Evolutionary conservation across 2,888 invertebrate genomes (phyloP), one percentile per base, ranked within the genome.

Genomic region (Eupithecia insigniata): DNA sequence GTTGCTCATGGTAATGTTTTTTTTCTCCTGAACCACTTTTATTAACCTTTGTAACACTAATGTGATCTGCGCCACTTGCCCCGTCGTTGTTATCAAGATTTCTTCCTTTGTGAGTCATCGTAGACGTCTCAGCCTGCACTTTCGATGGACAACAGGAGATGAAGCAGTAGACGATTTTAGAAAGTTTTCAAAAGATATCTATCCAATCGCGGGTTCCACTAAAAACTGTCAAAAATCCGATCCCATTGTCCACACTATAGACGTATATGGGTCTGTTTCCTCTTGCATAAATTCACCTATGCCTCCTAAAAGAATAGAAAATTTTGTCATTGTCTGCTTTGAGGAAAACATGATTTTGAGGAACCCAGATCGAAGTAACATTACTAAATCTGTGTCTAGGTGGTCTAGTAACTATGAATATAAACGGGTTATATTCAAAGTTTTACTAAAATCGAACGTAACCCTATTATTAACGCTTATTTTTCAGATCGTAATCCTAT

Each of bases 391-490:
- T 51, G 22, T 51, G 10, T 22, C 39, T 43, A 18, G 39, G 16
- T 39, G 39, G 39, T 36, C 36, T 34, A 36, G 36, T 39, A 39
- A 16, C 39, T 16, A 39, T 14, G 16, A 16, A 39, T 39, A 39
- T 16, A 39, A 39, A 16, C 6, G 2, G 43, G 43, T 8, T 43
- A 18, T 43, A 18, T 43, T 60, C 26, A 39, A 30, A 60, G 39
- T 67, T 36, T 22, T 28, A 67, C 67, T 58, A 18, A 26, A 60
- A 28, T 51, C 64, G 26, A 66, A 39, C 61, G 82, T 81, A 83
- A 77, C 84, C 83, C 70, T 83, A 83, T 78, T 73, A 78, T 72
- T 77, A 66, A 43, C 72, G 77, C 79, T 77, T 66, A 67, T 67
- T 69, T 70, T 34, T 58, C 30, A 46, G 46, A 69, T 69, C 18